phyloP scores from a whole-genome alignment of 2,797 vertebrate genomes.

The Thaleichthys pacificus region DNA sequence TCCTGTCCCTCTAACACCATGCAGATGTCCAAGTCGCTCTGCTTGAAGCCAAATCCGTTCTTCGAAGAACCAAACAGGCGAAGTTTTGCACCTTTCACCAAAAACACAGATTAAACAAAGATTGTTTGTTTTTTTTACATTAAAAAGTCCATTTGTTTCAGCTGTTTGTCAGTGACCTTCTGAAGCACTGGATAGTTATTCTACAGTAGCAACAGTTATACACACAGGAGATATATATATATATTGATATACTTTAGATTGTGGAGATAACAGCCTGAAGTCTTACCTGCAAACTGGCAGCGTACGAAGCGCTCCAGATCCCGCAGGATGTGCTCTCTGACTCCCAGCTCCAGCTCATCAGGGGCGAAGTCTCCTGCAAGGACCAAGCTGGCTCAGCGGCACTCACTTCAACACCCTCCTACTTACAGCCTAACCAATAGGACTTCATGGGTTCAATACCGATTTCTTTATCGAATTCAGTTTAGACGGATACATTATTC shows the following conservation, averaged over 20 bases:
- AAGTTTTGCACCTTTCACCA: conserved; percentile 81
- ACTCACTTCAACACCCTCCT: conserved; percentile 59
- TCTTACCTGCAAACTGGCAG: conserved; percentile 80
- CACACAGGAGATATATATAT: too few relatives aligned
- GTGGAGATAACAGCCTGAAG: too few relatives aligned
- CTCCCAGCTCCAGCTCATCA: conserved; percentile 79
- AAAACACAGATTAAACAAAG: background rate
- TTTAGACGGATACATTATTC: too few relatives aligned
- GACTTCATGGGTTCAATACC: too few relatives aligned
- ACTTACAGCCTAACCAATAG: too few relatives aligned
- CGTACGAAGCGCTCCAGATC: conserved; percentile 87
- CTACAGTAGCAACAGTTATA: too few relatives aligned
- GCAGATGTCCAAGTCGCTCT: conserved; percentile 95
- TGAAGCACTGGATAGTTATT: too few relatives aligned
- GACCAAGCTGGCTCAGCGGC: background rate
- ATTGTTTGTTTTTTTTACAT: too few relatives aligned
- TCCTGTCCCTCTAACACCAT: conserved; percentile 90
- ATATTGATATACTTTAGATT: too few relatives aligned
- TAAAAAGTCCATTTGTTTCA: too few relatives aligned
- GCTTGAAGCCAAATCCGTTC: conserved; percentile 95
- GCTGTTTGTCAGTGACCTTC: too few relatives aligned
- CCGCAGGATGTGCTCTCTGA: conserved; percentile 86
- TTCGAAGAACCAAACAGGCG: conserved; percentile 94
- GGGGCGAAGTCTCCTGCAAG: conserved; percentile 86
- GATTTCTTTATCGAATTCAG: too few relatives aligned